phyloP scores from a whole-genome alignment of 2,797 vertebrate genomes.

The Cirrhinus molitorella region DNA sequence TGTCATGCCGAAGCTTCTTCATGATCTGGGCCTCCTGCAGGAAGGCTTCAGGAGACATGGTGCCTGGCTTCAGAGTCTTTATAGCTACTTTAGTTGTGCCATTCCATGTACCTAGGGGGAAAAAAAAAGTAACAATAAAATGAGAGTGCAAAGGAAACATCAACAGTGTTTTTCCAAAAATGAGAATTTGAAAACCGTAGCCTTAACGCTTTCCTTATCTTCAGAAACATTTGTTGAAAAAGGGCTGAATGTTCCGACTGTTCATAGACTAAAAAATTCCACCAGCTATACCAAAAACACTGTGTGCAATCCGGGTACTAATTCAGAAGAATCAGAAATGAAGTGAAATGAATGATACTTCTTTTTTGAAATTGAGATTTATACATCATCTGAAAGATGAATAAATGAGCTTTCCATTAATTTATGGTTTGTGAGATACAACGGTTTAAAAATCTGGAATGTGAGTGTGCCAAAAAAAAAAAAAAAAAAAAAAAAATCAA shows the following conservation, averaged over 20 bases:
- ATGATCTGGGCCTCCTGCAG: constrained; percentile 98
- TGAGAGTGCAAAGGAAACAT: not conserved
- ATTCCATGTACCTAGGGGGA: constrained; percentile 91
- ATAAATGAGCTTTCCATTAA: too few relatives aligned
- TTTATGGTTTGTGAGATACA: too few relatives aligned
- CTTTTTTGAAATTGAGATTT: too few relatives aligned
- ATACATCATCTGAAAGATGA: too few relatives aligned
- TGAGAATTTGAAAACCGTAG: not conserved
- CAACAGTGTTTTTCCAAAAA: not conserved
- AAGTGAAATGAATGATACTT: too few relatives aligned
- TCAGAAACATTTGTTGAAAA: not conserved
- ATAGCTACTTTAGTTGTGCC: constrained; percentile 98
- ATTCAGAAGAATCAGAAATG: not conserved
- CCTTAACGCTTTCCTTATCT: not conserved
- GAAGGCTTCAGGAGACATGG: constrained; percentile 98
- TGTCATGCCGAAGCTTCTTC: constrained; percentile 97
- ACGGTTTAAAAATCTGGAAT: too few relatives aligned
- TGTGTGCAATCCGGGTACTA: not conserved
- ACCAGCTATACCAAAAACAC: not conserved
- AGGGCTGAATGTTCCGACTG: not conserved
- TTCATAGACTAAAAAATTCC: not conserved
- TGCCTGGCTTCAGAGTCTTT: constrained; percentile 96
- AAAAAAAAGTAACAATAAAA: not conserved
- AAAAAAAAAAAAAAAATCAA: too few relatives aligned
- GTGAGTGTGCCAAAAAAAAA: too few relatives aligned